These are phyloP conservation scores for Formica selysi DNA, from an alignment of 1,140 invertebrate species.

Conservation along the genomic window DNA sequence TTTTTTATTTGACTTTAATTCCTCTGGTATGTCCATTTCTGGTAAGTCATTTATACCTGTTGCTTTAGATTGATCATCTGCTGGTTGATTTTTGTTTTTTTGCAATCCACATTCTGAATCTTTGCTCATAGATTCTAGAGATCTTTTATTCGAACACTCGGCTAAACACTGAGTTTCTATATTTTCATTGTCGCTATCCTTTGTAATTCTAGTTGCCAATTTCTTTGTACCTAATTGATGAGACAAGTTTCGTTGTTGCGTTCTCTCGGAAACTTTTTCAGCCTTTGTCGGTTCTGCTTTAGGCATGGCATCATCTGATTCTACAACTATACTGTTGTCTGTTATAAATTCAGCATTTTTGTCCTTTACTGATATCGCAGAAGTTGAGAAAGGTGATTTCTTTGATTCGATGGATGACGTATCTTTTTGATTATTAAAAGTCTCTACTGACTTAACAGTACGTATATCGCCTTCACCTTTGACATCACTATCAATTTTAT, in stretches of 20 bases:
- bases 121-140: slow-evolving; percentile 41
- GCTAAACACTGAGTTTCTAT: slow-evolving; percentile 33
- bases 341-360: not conserved
- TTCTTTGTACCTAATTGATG: slow-evolving; percentile 74
- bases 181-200: slow-evolving; percentile 50
- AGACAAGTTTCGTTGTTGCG: slow-evolving; percentile 17
- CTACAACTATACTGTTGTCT: not conserved
- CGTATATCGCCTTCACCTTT: slow-evolving; percentile 18
- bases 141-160: slow-evolving; percentile 36
- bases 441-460: not conserved
- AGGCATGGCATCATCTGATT: not conserved
- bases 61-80: not conserved
- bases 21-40: slow-evolving; percentile 81
- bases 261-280: not conserved
- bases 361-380: not conserved
- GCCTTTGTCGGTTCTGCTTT: not conserved
- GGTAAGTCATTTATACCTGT: slow-evolving; percentile 62
- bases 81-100: not conserved
- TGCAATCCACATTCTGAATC: slow-evolving; percentile 39
- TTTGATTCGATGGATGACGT: not conserved
- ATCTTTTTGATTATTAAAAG: not conserved
- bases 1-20: slow-evolving; percentile 83
- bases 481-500: slow-evolving; percentile 32
- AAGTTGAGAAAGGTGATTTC: not conserved
- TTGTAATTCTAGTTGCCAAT: slow-evolving; percentile 66